Base-by-base conservation (phyloP, 2,888 invertebrate genomes). In the Agrenia bidenticulata region DNA sequence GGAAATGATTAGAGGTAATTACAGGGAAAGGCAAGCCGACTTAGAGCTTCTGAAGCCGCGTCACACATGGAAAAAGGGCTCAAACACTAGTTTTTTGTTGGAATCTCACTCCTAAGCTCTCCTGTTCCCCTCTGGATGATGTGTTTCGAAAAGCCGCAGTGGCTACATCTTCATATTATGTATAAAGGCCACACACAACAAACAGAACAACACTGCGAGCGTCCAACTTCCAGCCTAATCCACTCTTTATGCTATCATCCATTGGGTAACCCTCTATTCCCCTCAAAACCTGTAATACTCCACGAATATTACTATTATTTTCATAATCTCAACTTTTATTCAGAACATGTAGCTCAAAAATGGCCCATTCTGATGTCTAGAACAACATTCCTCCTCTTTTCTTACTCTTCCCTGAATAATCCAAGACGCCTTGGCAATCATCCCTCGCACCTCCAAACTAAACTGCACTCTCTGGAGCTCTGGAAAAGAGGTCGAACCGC, bases 1-100 rank as follows among this genome's bases (percentile, higher is more conserved):
- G 73, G 75, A 75, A 76, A 76, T 76, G 76, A 76, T 76, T 76
- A 75, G 74, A 74, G 74, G 75, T 76, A 76, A 76, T 76, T 76
- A 76, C 76, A 76, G 76, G 76, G 75, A 74, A 76, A 76, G 73
- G 73, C 73, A 72, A 76, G 76, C 76, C 76, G 76, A 75, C 76
- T 71, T 72, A 64, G 73, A 76, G 76, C 76, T 76, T 76, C 76
- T 75, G 76, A 75, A 72, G 75, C 75, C 74, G 74, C 73, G 67
- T 73, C 75, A 73, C 69, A 74, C 73, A 73, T 73, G 70, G 68
- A 70, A 73, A 76, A 73, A 70, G 65, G 72, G 72, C 64, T 75
- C 70, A 72, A 37, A 37, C 70, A 71, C 75, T 61, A 67, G 61
- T 69, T 70, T 75, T 72, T 73, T 67, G 65, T 69, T 62, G 51